Evolutionary conservation across 2,797 vertebrate species (phyloP).

Genomic region (Ispidina picta): DNA sequence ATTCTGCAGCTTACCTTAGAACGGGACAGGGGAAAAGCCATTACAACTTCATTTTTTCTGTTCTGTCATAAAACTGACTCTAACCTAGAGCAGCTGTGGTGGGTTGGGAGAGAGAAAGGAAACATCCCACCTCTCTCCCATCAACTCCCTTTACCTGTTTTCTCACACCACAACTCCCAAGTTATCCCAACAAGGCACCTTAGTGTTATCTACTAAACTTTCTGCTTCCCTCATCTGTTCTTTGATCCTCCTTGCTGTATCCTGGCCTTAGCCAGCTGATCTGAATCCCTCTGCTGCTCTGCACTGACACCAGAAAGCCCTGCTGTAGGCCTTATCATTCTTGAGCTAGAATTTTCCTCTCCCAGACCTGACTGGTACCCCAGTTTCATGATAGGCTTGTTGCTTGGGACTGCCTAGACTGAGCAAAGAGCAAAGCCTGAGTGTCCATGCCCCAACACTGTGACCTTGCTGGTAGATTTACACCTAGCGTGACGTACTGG

Average conservation of each 20-base stretch:
- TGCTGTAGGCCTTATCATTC: background rate
- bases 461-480: background rate
- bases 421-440: background rate
- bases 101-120: background rate
- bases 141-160: conserved; percentile 41
- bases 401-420: background rate
- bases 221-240: background rate
- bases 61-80: conserved; percentile 40
- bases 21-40: conserved; percentile 17
- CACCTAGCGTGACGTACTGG: accelerated
- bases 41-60: conserved; percentile 58
- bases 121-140: conserved; percentile 1
- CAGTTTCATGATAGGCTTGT: background rate
- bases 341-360: background rate
- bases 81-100: background rate
- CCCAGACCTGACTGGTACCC: background rate
- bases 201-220: background rate
- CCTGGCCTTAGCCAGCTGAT: background rate
- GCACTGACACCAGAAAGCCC: background rate
- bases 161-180: conserved; percentile 42
- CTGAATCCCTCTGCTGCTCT: background rate
- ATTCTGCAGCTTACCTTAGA: conserved; percentile 49
- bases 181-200: background rate
- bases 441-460: background rate
- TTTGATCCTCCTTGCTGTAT: background rate